Conservation (phyloP, 2,113 vertebrate genomes). For the Chionis minor region DNA sequence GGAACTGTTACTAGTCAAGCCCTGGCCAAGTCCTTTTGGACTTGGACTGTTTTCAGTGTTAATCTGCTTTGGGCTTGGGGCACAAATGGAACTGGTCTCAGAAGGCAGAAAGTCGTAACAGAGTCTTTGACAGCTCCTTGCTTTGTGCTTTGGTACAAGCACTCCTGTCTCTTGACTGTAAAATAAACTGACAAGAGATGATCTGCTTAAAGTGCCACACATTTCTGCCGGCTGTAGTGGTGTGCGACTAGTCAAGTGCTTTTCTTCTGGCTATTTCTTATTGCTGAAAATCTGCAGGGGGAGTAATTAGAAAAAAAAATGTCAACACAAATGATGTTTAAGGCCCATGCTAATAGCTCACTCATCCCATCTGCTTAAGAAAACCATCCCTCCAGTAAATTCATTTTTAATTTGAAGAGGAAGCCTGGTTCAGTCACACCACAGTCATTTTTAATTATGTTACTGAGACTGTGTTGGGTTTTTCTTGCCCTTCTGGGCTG, state of each 20-base stretch:
- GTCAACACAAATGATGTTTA: not conserved
- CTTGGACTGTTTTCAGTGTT: not conserved
- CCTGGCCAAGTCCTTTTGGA: not conserved
- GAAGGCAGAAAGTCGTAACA: not conserved
- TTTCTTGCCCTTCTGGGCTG: not conserved
- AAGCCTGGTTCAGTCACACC: slow-evolving; percentile 2
- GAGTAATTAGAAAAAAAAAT: slow-evolving; percentile 28
- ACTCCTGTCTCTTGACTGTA: not conserved
- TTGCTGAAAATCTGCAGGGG: not conserved
- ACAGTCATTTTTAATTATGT: slow-evolving; percentile 27
- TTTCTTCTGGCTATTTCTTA: not conserved
- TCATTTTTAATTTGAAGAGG: slow-evolving; percentile 23
- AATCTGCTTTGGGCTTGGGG: not conserved
- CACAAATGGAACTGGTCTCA: not conserved
- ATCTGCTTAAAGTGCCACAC: not conserved
- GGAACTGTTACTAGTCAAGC: not conserved
- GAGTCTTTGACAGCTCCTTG: not conserved
- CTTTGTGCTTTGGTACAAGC: not conserved
- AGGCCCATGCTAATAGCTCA: not conserved
- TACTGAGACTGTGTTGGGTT: not conserved
- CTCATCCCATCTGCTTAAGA: not conserved
- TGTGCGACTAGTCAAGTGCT: not conserved
- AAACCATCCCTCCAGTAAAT: slow-evolving; percentile 15
- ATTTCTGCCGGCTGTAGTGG: not conserved
- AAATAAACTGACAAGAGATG: not conserved